phyloP scores from a whole-genome alignment of 2,797 vertebrate species.

The Nannoperca obscura region DNA sequence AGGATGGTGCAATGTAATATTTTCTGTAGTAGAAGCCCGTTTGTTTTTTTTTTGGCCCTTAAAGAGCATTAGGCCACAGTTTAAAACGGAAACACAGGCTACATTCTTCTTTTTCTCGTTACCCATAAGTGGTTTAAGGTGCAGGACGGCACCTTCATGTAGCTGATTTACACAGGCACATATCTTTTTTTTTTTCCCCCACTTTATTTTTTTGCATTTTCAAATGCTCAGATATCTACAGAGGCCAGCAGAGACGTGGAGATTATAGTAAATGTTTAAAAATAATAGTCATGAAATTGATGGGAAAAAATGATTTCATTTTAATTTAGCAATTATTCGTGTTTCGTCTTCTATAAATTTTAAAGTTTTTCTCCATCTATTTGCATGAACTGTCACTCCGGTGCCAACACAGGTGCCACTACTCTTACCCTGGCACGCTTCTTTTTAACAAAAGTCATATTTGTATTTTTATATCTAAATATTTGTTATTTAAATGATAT shows the following conservation, averaged over 20 bases:
- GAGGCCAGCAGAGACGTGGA: constrained; percentile 77
- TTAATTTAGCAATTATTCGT: constrained; percentile 68
- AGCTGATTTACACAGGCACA: constrained; percentile 77
- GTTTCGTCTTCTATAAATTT: constrained; percentile 85
- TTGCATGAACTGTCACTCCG: constrained; percentile 96
- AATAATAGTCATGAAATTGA: constrained; percentile 72
- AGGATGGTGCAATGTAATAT: constrained; percentile 85
- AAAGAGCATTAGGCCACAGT: constrained; percentile 63
- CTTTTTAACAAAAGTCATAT: constrained; percentile 96
- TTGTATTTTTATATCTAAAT: constrained; percentile 99
- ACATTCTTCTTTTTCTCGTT: constrained; percentile 64
- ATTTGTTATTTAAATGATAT: constrained; percentile 98
- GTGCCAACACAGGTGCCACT: constrained; percentile 89
- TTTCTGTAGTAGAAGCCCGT: constrained; percentile 72
- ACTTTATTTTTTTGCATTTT: constrained; percentile 51
- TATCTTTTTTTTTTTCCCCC: constrained; percentile 60
- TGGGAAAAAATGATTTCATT: constrained; percentile 70
- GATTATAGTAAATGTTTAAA: constrained; percentile 68
- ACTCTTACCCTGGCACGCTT: constrained; percentile 91
- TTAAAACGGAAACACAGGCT: constrained; percentile 57
- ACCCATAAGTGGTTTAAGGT: constrained; percentile 70
- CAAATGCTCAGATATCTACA: constrained; percentile 69
- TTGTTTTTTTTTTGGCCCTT: constrained; percentile 59
- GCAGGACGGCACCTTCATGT: constrained; percentile 75
- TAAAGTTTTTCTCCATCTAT: constrained; percentile 88